Conservation (phyloP, 2,113 vertebrate genomes). For the Polypterus bichir region DNA sequence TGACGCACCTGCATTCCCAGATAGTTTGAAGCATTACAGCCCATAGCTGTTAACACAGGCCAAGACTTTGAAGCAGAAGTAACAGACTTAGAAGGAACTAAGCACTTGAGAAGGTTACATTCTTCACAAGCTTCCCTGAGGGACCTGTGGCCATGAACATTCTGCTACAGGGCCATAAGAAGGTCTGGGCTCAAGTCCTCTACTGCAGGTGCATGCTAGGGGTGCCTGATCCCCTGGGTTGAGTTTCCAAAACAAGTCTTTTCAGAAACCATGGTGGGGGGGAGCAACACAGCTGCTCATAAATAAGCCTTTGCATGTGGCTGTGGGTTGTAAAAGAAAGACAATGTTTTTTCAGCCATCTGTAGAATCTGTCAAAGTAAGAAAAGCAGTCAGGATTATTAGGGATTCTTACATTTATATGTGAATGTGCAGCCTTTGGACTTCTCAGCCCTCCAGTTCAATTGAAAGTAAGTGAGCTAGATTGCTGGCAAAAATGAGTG, state of each 20-base stretch:
- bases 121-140: not conserved
- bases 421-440: too few species aligned
- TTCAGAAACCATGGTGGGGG: not conserved
- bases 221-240: slow-evolving; percentile 29
- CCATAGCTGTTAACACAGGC: not conserved
- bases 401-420: too few species aligned
- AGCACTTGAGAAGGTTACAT: slow-evolving; percentile 19
- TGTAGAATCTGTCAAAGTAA: too few species aligned
- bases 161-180: slow-evolving; percentile 8
- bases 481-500: too few species aligned
- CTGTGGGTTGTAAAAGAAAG: too few species aligned
- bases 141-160: not conserved
- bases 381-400: too few species aligned
- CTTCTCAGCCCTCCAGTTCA: too few species aligned
- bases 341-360: too few species aligned
- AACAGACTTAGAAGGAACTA: slow-evolving; percentile 7
- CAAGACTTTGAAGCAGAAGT: not conserved
- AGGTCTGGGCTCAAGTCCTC: not conserved
- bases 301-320: too few species aligned
- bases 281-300: slow-evolving; percentile 14
- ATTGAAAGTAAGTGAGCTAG: too few species aligned
- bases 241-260: slow-evolving; percentile 40
- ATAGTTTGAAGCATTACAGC: not conserved
- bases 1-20: too few species aligned
- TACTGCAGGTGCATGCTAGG: slow-evolving; percentile 41